Conservation (phyloP, 1,140 invertebrate genomes). For the Hycleus phaleratus region DNA sequence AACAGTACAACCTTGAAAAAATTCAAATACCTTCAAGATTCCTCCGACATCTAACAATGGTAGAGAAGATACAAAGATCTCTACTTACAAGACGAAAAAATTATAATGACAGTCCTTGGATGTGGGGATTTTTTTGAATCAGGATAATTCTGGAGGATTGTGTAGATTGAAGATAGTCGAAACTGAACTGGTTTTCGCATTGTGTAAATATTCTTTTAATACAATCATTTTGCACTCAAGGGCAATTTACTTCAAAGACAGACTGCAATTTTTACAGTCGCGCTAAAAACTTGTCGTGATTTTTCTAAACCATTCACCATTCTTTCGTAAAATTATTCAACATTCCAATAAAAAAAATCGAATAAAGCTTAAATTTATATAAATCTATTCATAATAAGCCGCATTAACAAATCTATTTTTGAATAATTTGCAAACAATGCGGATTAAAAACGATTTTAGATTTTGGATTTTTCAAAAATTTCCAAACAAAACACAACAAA, state of each 20-base stretch:
- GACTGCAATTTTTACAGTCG: slow-evolving; percentile 12
- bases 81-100: too few species aligned
- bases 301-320: not conserved
- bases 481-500: not conserved
- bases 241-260: slow-evolving; percentile 10
- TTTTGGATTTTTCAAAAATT: not conserved
- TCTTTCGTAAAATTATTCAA: slow-evolving; percentile 2
- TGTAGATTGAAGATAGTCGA: too few species aligned
- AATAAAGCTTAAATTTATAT: too few species aligned
- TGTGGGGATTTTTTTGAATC: too few species aligned
- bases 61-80: too few species aligned
- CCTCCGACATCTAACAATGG: not conserved
- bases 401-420: not conserved
- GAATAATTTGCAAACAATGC: not conserved
- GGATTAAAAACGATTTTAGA: not conserved
- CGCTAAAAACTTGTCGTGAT: slow-evolving; percentile 8
- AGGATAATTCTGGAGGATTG: too few species aligned
- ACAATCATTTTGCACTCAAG: slow-evolving; percentile 3
- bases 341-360: not conserved
- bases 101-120: too few species aligned
- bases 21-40: slow-evolving; percentile 5
- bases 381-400: not conserved
- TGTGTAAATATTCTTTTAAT: too few species aligned
- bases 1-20: slow-evolving; percentile 11
- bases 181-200: too few species aligned